Percentiles rank a stretch among this genome's conserved stretches.
phyloP scores from a whole-genome alignment of 2,113 vertebrate genomes.

The Barbus barbus region DNA sequence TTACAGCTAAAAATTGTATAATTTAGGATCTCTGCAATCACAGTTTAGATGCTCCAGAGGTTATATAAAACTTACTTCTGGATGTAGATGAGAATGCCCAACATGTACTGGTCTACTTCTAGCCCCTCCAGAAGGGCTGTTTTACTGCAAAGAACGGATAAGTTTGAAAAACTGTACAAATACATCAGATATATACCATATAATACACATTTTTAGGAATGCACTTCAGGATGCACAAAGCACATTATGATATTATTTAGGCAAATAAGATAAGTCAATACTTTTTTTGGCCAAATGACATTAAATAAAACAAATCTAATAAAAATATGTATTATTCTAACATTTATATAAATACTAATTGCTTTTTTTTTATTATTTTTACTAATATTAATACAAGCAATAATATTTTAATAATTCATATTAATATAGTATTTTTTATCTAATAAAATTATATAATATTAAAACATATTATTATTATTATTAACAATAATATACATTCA shows the following conservation, averaged over 20 bases:
- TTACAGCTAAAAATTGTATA: not conserved
- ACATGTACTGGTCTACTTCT: constrained; percentile 97
- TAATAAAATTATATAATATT: not conserved
- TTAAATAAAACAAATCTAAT: not conserved
- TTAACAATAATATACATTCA: not conserved
- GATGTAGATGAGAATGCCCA: constrained; percentile 93
- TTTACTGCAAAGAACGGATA: constrained; percentile 77
- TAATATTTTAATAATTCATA: not conserved
- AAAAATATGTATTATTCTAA: not conserved
- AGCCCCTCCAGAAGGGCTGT: constrained; percentile 91
- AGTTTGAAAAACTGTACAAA: not conserved
- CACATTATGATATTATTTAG: not conserved
- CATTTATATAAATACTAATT: not conserved
- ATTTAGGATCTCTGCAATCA: not conserved
- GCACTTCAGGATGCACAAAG: not conserved
- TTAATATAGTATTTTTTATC: not conserved
- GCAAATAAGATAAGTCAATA: not conserved
- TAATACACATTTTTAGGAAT: not conserved
- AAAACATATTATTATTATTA: not conserved
- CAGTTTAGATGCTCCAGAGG: not conserved
- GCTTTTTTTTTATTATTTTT: too few species aligned
- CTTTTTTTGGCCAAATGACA: not conserved
- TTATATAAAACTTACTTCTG: constrained; percentile 83
- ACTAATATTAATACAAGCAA: not conserved
- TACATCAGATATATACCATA: not conserved